These are phyloP conservation scores for Dendrophyllia cribrosa DNA, from an alignment of 64 coral and sea anemone genomes.

Conservation along the genomic window DNA sequence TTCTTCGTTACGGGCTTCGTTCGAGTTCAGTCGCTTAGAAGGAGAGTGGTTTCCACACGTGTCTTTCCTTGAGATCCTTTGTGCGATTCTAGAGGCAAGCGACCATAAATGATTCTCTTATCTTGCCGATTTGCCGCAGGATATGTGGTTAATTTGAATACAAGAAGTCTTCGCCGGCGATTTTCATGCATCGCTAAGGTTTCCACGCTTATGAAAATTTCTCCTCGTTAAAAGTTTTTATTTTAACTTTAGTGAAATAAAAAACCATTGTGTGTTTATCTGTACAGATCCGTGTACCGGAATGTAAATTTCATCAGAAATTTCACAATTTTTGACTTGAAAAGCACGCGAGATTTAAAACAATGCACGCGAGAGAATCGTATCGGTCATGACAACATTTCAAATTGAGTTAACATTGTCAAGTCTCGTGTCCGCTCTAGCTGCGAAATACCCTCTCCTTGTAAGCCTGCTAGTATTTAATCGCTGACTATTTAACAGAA, in stretches of 20 bases:
- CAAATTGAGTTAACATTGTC: conserved; percentile 62
- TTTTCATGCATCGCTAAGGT: conserved; percentile 28
- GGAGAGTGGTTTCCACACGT: conserved; percentile 20
- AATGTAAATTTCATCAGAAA: conserved; percentile 78
- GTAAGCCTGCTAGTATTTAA: conserved; percentile 42
- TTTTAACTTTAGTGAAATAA: conserved; percentile 7
- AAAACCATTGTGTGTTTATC: conserved; percentile 1
- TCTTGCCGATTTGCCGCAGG: conserved; percentile 90
- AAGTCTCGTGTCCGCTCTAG: conserved; percentile 29
- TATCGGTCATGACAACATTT: conserved; percentile 19
- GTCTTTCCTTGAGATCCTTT: conserved; percentile 56
- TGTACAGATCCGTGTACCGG: conserved; percentile 63
- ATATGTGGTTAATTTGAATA: conserved; percentile 86
- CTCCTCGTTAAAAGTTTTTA: conserved; percentile 6
- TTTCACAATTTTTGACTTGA: conserved; percentile 3
- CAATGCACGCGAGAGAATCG: conserved; percentile 21
- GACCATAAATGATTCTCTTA: conserved; percentile 72
- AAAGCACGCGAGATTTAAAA: conserved; percentile 30
- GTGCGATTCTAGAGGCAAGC: conserved; percentile 40
- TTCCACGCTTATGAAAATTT: conserved; percentile 54
- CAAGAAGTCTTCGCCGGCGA: conserved; percentile 54
- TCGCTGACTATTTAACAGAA: conserved; percentile 79
- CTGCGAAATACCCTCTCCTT: conserved; percentile 64
- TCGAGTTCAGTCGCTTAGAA: neutral
- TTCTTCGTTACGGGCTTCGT: no score